These are phyloP conservation scores for Xylophagus ater DNA, from an alignment of 2,888 invertebrate species.

Conservation along the genomic window DNA sequence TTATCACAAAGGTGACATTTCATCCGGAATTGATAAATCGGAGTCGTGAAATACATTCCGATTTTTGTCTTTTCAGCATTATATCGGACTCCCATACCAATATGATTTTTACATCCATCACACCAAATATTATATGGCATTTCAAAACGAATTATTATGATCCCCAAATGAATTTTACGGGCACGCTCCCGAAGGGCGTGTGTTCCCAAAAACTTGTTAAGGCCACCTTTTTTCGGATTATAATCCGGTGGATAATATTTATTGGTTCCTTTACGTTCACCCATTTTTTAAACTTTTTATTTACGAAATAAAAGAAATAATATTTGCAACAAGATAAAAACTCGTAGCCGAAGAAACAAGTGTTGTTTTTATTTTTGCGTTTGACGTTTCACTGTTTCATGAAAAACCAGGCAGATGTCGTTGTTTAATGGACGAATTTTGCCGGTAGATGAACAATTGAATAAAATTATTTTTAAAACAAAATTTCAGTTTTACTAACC, in stretches of 20 bases:
- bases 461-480: too few species aligned
- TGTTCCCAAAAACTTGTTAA: constrained; percentile 88
- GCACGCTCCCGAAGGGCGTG: constrained; percentile 95
- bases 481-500: too few species aligned
- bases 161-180: constrained; percentile 88
- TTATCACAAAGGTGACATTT: constrained; percentile 95
- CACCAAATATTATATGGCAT: constrained; percentile 99
- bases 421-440: too few species aligned
- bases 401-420: too few species aligned
- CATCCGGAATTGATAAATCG: constrained; percentile 96
- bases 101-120: constrained; percentile 93
- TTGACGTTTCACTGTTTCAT: too few species aligned
- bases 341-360: too few species aligned
- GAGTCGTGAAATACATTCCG: constrained; percentile 97
- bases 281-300: constrained; percentile 52
- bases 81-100: constrained; percentile 98
- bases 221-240: constrained; percentile 85
- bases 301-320: neutral
- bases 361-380: too few species aligned
- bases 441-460: too few species aligned
- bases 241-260: constrained; percentile 99
- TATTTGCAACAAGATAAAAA: constrained; percentile 4
- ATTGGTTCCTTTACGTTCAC: constrained; percentile 96
- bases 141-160: constrained; percentile 75
- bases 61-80: constrained; percentile 87